Base-by-base conservation (phyloP, 1,140 invertebrate species). In the Aleiodes sp. region DNA sequence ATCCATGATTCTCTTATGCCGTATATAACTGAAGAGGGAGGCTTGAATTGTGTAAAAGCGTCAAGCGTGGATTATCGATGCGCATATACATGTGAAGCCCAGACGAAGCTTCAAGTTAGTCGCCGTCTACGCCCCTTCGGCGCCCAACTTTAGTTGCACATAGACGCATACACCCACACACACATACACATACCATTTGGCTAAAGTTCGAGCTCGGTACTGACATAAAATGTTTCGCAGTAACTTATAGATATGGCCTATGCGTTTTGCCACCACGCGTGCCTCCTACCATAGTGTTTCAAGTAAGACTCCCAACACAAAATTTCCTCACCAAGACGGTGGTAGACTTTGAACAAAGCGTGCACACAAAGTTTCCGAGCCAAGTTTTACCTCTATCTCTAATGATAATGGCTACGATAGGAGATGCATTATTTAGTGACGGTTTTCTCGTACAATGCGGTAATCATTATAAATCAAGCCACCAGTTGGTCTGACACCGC, bases 401-500 rank as follows among this genome's bases (percentile, higher is more conserved):
- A 63, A 71, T 68, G 60, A 68, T 68, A 68, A 71, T 68, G 43
- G 70, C n/a, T 35, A 60, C 68, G 74, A 76, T 75, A 71, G 70
- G 70, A 71, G 67, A 78, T 77, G 77, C 75, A 76, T 80, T 81
- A 81, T 81, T 81, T 80, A 80, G 75, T 75, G 74, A 76, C 73
- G 74, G 72, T n/a, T 73, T 73, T 33, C 12, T 65, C 68, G 73
- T 72, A 75, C 79, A 75, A 77, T 75, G 76, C 73, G 68, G 74
- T 82, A 82, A 82, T 82, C 77, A 79, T 79, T 78, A 80, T 80
- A 82, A 80, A 82, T 81, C 77, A 80, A 71, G 71, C 19, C 28
- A 29, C 21, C 37, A 43, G 39, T 64, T 46, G 62, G 37, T 37
- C 24, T 31, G 62, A 43, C 43, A 52, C 63, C 24, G 31, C 63